phyloP scores from a whole-genome alignment of 2,888 invertebrate species.

The Caradrina clavipalpis region DNA sequence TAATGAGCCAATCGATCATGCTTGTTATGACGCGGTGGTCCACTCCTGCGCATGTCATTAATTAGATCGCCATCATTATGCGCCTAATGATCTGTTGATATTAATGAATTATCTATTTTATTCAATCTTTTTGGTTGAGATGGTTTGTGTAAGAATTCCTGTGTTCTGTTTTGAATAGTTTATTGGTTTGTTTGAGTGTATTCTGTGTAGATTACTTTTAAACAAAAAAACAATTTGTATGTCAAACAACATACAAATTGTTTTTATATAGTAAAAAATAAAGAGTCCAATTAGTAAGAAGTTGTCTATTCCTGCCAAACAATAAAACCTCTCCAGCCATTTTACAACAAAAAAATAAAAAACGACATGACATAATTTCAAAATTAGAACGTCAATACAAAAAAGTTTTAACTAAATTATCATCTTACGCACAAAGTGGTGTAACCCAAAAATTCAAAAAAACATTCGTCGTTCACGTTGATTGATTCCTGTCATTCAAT shows the following conservation, averaged over 20 bases:
- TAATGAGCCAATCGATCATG: constrained; percentile 72
- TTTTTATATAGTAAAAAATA: too few species aligned
- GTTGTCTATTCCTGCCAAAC: too few species aligned
- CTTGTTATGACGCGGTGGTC: constrained; percentile 78
- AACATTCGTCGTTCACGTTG: constrained; percentile 46
- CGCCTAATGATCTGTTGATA: constrained; percentile 68
- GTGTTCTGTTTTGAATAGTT: too few species aligned
- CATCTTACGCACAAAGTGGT: constrained; percentile 40
- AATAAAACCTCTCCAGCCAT: neutral
- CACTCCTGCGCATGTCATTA: constrained; percentile 71
- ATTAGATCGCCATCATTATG: constrained; percentile 76
- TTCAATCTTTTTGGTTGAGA: constrained; percentile 34
- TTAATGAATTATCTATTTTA: constrained; percentile 61
- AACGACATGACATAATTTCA: constrained; percentile 13
- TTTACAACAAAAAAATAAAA: neutral
- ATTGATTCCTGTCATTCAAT: constrained; percentile 66
- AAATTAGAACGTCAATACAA: constrained; percentile 39
- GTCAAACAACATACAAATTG: too few species aligned
- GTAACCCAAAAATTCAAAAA: constrained; percentile 36
- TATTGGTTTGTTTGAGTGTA: too few species aligned
- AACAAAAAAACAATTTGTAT: too few species aligned
- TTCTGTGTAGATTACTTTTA: too few species aligned
- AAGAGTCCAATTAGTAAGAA: too few species aligned
- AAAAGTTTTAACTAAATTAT: constrained; percentile 35
- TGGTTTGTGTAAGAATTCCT: neutral